Evolutionary conservation across 2,113 vertebrate genomes (phyloP), one percentile per base, ranked within the genome.

Genomic region (Pithys albifrons): DNA sequence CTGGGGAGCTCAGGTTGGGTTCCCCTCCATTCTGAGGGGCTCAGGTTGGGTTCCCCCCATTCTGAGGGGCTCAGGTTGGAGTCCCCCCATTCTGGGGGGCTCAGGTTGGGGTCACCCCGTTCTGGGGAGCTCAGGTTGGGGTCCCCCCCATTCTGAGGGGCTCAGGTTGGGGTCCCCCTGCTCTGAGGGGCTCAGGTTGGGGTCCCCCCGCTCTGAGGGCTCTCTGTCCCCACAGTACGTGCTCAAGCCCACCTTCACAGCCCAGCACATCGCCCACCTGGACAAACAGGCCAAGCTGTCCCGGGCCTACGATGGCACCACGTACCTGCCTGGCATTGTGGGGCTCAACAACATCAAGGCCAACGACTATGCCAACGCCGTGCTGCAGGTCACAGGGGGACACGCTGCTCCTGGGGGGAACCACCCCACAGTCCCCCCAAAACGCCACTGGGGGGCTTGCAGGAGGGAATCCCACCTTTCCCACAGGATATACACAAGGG

Each of bases 331-430:
- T 0, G 99, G 99, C 84, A 99, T 99, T 5, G 99, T 99, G 80
- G 99, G 99, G 17, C 98, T 99, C 93, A 99, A 99, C 97, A 99
- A 99, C 96, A 99, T 99, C 95, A 99, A 99, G 96, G 99, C 99
- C 92, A 99, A 99, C 3, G 99, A 99, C 96, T 99, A 99, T 0
- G 99, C 99, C 91, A 99, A 99, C 2, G 99, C 99, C 1, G 99
- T 99, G 46, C 98, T 99, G 28, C 99, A 99, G 99, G 99, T 99
- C 52, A 12, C 9, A 0, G 2, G n/a, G 7, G 3, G 10, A 43
- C 33, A 4, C n/a, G 5, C 13, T 54, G 33, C 4, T 48, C 45
- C 41, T 8, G 6, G 19, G 43, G 37, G 20, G 48, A 51, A 4
- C 1, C 3, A 19, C 25, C n/a, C 28, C n/a, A 13, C 2, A 19